Evolutionary conservation across 2,797 vertebrate genomes (phyloP).

Genomic region (Hemibagrus guttatus): DNA sequence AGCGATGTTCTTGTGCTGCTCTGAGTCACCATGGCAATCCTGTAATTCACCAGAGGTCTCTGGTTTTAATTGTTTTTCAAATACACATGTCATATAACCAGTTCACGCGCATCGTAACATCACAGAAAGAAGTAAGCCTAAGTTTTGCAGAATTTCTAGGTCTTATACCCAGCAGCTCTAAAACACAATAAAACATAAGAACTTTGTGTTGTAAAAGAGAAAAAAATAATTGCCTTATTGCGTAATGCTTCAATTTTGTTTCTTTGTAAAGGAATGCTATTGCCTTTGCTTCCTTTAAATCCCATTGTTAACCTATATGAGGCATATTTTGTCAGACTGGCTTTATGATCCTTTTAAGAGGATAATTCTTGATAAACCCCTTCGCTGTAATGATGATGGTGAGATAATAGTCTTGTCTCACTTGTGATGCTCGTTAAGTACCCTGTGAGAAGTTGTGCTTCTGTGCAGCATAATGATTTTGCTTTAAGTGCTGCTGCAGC

Average conservation of each 20-base stretch:
- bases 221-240: neutral
- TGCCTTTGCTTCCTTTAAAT: conserved; percentile 11
- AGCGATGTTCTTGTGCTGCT: neutral
- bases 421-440: conserved; percentile 32
- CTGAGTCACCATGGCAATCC: conserved; percentile 9
- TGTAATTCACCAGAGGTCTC: neutral
- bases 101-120: neutral
- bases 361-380: conserved; percentile 36
- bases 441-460: conserved; percentile 10
- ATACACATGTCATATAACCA: neutral
- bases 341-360: conserved; percentile 43
- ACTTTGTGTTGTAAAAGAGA: neutral
- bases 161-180: neutral
- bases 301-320: neutral
- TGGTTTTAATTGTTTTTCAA: neutral
- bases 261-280: neutral
- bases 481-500: conserved; percentile 45
- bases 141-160: neutral
- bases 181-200: neutral
- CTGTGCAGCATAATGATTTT: conserved; percentile 27
- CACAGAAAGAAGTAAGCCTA: too few relatives aligned
- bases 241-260: neutral
- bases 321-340: conserved; percentile 32
- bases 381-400: conserved; percentile 31
- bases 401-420: conserved; percentile 41